phyloP scores from a whole-genome alignment of 1,140 invertebrate species.

The Pteromalus puparum region DNA sequence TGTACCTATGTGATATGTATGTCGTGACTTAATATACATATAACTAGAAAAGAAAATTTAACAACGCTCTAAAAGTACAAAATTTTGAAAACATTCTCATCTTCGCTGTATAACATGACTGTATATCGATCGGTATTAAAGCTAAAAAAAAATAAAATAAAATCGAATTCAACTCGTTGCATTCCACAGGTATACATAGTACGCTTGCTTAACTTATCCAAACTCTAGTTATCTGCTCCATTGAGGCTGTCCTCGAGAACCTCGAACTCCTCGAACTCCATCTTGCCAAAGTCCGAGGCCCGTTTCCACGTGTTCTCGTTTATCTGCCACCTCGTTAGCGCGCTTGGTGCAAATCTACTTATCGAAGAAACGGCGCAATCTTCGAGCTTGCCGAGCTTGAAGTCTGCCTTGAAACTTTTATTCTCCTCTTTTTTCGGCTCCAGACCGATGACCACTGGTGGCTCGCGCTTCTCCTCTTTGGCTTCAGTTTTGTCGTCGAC shows the following conservation, averaged over 20 bases:
- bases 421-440: constrained; percentile 72
- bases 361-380: constrained; percentile 55
- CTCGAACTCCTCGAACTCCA: constrained; percentile 90
- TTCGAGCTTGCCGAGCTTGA: constrained; percentile 65
- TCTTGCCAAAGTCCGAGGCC: constrained; percentile 81
- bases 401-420: constrained; percentile 65
- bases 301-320: constrained; percentile 68
- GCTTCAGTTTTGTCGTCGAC: constrained; percentile 51
- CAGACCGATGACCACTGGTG: constrained; percentile 68
- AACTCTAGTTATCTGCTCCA: constrained; percentile 63
- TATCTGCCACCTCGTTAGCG: constrained; percentile 70
- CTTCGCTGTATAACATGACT: not conserved
- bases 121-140: not conserved
- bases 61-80: not conserved
- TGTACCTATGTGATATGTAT: constrained; percentile 13
- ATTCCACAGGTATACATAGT: constrained; percentile 5
- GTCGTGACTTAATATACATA: not conserved
- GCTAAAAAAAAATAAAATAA: constrained; percentile 6
- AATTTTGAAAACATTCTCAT: constrained; percentile 21
- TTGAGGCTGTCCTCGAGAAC: constrained; percentile 81
- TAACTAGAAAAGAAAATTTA: not conserved
- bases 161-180: not conserved
- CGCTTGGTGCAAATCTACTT: constrained; percentile 64
- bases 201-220: constrained; percentile 3
- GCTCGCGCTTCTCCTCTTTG: constrained; percentile 65